Evolutionary conservation across 2,888 invertebrate species (phyloP), one percentile per base, ranked within the genome.

Genomic region (Meliscaeva auricollis): DNA sequence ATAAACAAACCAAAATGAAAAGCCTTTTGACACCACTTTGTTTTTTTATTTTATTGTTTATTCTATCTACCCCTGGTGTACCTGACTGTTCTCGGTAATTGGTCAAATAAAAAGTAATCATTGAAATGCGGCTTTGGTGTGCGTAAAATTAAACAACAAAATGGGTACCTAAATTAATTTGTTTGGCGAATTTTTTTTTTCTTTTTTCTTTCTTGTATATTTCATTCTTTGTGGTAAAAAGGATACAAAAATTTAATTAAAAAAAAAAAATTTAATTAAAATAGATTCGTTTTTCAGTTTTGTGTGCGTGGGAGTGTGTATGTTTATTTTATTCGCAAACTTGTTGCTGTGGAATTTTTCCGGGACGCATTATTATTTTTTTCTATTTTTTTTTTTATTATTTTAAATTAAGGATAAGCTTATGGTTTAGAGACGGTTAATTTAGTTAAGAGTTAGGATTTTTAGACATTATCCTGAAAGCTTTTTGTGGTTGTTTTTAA

Each of bases 321-420:
- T 15, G 35, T 22, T n/a, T 35, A 8, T 11, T 50, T 38, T 4
- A n/a, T 60, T 38, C n/a, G 30, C 41, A 52, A 64, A 74, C n/a
- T 64, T 68, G 56, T 78, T 64, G 50, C 35, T 60, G 44, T 69
- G 13, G 9, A 38, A 30, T 70, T 56, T 75, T 81, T 75, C 76
- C 48, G 54, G 80, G 54, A 69, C 79, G 66, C 52, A 32, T 58
- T 75, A 60, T 26, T 35, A 11, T 60, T 52, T 58, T 41, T 52
- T 20, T 58, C 6, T 1, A 11, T 17, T 17, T 1, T 46, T 41
- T 30, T 46, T 17, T 48, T 17, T 26, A 32, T 56, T 3, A 56
- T 52, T 26, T 38, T 38, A 1, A 20, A 20, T 35, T 9, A 38
- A 38, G 13, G 15, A 8, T 38, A 35, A 30, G 44, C 52, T 35